A percentile compares a stretch with the other conserved stretches of the same genome.
These are phyloP conservation scores for Geococcyx californianus DNA, from an alignment of 2,113 vertebrate species.

Conservation along the genomic window DNA sequence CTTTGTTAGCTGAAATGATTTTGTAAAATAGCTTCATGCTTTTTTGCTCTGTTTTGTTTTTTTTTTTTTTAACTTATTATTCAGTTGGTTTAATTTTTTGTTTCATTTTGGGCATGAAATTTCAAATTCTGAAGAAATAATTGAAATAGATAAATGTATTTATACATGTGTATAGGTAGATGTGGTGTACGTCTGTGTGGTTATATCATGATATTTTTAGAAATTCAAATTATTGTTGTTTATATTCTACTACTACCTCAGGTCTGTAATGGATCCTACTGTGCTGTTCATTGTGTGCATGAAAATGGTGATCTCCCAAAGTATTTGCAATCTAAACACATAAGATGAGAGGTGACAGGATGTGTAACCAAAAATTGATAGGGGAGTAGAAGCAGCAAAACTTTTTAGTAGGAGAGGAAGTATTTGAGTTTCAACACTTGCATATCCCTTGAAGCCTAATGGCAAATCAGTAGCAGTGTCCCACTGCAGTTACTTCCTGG, in stretches of 20 bases:
- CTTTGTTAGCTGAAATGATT: not conserved
- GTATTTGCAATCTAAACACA: not conserved
- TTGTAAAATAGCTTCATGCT: not conserved
- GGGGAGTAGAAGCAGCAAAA: not conserved
- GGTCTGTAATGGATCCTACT: not conserved
- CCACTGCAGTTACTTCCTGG: not conserved
- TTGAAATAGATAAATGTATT: not conserved
- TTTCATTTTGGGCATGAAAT: not conserved
- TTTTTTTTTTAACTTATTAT: not conserved
- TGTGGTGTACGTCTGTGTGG: accelerated
- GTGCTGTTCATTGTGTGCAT: not conserved
- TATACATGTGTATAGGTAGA: not conserved
- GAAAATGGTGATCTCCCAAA: not conserved
- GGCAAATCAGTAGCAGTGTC: not conserved
- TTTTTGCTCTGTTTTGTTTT: not conserved
- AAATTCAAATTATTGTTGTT: not conserved
- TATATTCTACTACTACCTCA: not conserved
- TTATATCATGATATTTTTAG: not conserved
- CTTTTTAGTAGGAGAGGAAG: not conserved
- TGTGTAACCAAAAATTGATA: not conserved
- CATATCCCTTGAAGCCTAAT: not conserved
- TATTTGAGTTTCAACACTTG: not conserved
- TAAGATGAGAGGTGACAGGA: not conserved
- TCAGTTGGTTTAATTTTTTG: not conserved
- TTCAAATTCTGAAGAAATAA: not conserved